Evolutionary conservation across 2,113 vertebrate genomes (phyloP).

Genomic region (Alaudala cheleensis): DNA sequence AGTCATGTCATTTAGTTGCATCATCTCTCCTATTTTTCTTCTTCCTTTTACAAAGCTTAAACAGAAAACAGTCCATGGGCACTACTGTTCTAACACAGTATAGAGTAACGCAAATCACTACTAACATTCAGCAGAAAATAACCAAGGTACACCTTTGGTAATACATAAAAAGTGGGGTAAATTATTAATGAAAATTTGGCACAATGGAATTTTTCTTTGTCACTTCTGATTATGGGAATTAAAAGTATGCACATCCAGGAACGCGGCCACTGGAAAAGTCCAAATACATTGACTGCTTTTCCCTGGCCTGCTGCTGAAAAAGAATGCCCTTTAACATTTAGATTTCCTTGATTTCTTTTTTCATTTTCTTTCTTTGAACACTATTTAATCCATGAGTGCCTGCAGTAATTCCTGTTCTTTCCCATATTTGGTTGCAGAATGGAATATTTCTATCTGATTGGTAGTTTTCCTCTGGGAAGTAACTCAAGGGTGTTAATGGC

Average conservation of each 20-base stretch:
- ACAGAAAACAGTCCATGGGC: not conserved
- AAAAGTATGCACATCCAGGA: not conserved
- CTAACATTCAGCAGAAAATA: not conserved
- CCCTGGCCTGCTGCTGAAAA: not conserved
- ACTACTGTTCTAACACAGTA: not conserved
- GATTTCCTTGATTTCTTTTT: not conserved
- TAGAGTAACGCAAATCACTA: not conserved
- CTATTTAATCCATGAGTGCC: not conserved
- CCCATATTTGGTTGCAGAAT: constrained; percentile 49
- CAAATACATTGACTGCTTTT: not conserved
- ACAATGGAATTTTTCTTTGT: not conserved
- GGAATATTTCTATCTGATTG: constrained; percentile 51
- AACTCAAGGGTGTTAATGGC: constrained; percentile 5
- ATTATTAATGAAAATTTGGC: not conserved
- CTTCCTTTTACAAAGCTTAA: not conserved
- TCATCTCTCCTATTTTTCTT: not conserved
- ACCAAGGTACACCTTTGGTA: not conserved
- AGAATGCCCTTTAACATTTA: not conserved
- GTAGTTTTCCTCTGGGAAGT: constrained; percentile 14
- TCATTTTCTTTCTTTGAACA: not conserved
- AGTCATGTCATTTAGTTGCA: not conserved
- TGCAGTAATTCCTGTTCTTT: constrained; percentile 3
- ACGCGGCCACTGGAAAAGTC: not conserved
- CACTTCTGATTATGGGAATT: not conserved
- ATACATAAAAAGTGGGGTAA: not conserved